These are phyloP conservation scores for Corynorhinus townsendii DNA, from an alignment of 2,113 vertebrate species.

Conservation along the genomic window DNA sequence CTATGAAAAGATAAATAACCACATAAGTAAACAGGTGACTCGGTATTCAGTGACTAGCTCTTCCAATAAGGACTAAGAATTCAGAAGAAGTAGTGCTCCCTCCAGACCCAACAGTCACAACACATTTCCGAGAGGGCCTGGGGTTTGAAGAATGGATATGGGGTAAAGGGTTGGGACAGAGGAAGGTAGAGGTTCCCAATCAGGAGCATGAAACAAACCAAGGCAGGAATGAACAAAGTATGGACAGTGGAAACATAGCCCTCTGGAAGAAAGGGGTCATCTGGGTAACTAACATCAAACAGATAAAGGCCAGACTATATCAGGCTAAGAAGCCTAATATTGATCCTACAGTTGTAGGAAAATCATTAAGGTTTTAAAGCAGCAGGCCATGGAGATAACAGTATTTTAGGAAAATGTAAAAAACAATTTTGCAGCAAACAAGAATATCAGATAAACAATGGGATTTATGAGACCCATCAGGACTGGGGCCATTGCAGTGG, in stretches of 20 bases:
- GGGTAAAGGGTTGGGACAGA: background rate
- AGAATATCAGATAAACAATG: background rate
- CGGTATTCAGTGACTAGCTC: background rate
- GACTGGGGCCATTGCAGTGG: background rate
- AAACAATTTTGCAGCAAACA: background rate
- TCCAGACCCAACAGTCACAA: background rate
- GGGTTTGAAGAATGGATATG: background rate
- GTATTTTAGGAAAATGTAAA: background rate
- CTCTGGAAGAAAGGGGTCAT: background rate
- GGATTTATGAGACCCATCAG: background rate
- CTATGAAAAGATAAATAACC: slow-evolving; percentile 15
- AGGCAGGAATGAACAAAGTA: background rate
- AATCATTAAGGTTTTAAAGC: background rate
- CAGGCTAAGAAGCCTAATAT: background rate
- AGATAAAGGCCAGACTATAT: background rate
- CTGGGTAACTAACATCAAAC: background rate
- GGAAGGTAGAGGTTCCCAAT: background rate
- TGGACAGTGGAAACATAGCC: background rate
- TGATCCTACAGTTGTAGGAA: background rate
- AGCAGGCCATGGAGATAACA: background rate
- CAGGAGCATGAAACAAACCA: background rate
- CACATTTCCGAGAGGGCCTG: background rate
- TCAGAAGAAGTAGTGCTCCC: background rate
- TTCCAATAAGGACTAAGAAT: background rate
- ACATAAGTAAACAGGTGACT: background rate